These are phyloP conservation scores for Torymus tubicola DNA, from an alignment of 2,888 invertebrate species.

Conservation along the genomic window DNA sequence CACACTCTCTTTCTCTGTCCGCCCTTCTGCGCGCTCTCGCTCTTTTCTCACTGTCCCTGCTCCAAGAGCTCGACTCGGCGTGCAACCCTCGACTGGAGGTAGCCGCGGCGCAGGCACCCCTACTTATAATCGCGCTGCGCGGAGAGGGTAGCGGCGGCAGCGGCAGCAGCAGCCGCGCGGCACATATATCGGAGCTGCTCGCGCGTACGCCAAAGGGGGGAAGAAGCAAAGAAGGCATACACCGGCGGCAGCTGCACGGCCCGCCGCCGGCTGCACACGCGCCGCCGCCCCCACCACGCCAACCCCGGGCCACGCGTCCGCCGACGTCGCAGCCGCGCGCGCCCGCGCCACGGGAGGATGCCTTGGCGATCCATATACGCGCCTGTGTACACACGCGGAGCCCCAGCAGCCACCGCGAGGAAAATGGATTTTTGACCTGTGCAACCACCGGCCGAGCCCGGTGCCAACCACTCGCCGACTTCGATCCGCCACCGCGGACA, in stretches of 20 bases:
- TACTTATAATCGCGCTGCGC: slow-evolving; percentile 73
- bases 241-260: slow-evolving; percentile 47
- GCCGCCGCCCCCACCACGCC: slow-evolving; percentile 52
- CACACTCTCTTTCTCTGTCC: slow-evolving; percentile 4
- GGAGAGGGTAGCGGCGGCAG: slow-evolving; percentile 43
- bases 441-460: no score
- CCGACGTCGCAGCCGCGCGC: slow-evolving; percentile 27
- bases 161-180: slow-evolving; percentile 2
- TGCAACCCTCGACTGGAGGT: slow-evolving; percentile 76
- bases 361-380: no score
- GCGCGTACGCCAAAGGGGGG: slow-evolving; percentile 66
- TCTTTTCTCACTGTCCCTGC: background rate
- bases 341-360: slow-evolving; percentile 5
- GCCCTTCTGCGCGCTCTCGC: background rate
- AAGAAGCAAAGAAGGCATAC: background rate
- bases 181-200: slow-evolving; percentile 46
- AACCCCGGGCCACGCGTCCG: slow-evolving; percentile 50
- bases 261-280: slow-evolving; percentile 49
- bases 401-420: no score
- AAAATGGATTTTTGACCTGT: no score
- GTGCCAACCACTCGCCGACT: no score
- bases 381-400: no score
- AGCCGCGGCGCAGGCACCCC: slow-evolving; percentile 71
- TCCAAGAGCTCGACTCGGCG: slow-evolving; percentile 59
- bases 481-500: no score